Evolutionary conservation across 2,113 vertebrate genomes (phyloP).

Genomic region (Istiophorus platypterus): DNA sequence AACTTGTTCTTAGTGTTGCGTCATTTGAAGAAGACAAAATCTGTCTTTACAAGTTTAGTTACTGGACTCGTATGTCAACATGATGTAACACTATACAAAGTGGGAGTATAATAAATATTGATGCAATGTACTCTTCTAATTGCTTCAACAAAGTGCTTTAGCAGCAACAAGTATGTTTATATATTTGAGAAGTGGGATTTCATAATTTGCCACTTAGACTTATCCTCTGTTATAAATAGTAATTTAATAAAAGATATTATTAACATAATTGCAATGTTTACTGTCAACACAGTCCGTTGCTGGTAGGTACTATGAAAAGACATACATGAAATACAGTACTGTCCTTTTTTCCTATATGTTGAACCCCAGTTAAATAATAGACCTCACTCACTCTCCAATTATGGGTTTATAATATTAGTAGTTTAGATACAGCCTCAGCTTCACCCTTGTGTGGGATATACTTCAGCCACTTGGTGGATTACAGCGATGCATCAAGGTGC

Average conservation of each 20-base stretch:
- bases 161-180: neutral
- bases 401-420: constrained; percentile 56
- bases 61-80: neutral
- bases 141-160: constrained; percentile 2
- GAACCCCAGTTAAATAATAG: constrained; percentile 39
- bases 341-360: constrained; percentile 6
- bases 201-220: neutral
- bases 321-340: constrained; percentile 14
- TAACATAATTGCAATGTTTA: neutral
- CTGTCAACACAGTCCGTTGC: neutral
- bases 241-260: neutral
- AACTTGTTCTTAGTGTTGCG: constrained; percentile 7
- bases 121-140: neutral
- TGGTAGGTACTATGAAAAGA: neutral
- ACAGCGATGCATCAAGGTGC: constrained; percentile 69
- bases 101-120: constrained; percentile 5
- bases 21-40: constrained; percentile 8
- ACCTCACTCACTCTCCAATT: constrained; percentile 52
- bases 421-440: constrained; percentile 41
- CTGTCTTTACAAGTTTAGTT: constrained; percentile 11
- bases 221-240: neutral
- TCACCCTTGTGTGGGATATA: constrained; percentile 37
- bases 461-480: constrained; percentile 59
- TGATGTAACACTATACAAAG: constrained; percentile 9
- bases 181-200: neutral